Evolutionary conservation across 2,888 invertebrate species (phyloP).

Genomic region (Drymonia ruficornis): DNA sequence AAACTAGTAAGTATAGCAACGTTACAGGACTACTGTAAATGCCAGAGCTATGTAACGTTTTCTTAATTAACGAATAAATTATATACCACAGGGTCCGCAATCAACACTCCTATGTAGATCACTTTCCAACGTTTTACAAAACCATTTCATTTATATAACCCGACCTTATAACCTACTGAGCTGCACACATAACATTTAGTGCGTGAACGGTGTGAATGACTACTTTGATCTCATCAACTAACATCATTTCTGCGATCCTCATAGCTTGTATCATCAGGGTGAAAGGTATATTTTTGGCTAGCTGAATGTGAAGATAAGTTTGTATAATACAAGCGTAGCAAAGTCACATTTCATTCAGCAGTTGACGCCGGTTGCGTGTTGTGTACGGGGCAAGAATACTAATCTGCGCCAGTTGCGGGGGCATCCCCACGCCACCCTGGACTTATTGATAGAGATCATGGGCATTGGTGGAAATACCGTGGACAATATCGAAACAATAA

Average conservation of each 20-base stretch:
- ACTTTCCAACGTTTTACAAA: slow-evolving; percentile 46
- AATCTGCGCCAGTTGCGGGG: slow-evolving; percentile 28
- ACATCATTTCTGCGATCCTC: slow-evolving; percentile 23
- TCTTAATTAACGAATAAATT: slow-evolving; percentile 3
- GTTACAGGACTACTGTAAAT: background rate
- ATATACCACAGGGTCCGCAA: slow-evolving; percentile 2
- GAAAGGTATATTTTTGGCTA: slow-evolving; percentile 41
- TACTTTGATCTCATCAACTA: slow-evolving; percentile 51
- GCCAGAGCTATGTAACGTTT: background rate
- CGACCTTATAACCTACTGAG: slow-evolving; percentile 72
- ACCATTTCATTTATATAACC: slow-evolving; percentile 59
- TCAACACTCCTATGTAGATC: slow-evolving; percentile 22
- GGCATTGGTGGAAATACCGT: slow-evolving; percentile 2
- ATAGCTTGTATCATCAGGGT: slow-evolving; percentile 22
- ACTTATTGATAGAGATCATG: slow-evolving; percentile 25
- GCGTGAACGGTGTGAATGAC: slow-evolving; percentile 71
- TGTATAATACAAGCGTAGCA: slow-evolving; percentile 46
- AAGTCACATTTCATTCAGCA: slow-evolving; percentile 55
- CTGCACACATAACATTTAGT: slow-evolving; percentile 67
- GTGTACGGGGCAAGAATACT: slow-evolving; percentile 46
- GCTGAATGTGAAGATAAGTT: slow-evolving; percentile 25
- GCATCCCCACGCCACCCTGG: slow-evolving; percentile 12
- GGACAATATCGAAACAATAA: slow-evolving; percentile 22
- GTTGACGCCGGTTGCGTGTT: slow-evolving; percentile 51
- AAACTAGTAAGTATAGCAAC: too few species aligned